These are phyloP conservation scores for Tyria jacobaeae DNA, from an alignment of 2,888 invertebrate species.

Conservation along the genomic window DNA sequence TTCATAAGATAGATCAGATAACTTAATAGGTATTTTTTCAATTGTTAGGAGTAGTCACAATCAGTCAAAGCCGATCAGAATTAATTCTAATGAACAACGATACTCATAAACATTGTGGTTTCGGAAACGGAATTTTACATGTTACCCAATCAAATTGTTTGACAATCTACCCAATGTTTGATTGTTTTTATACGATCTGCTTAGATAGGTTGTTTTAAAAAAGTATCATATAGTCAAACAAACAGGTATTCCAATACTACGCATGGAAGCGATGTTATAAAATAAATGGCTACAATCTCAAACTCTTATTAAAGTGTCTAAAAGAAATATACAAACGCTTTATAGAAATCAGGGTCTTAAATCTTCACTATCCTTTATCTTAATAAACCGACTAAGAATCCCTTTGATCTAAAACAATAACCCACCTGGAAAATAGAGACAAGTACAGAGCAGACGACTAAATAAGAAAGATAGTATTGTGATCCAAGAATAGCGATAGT, in stretches of 20 bases:
- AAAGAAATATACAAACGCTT: not conserved
- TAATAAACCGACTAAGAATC: conserved; percentile 2
- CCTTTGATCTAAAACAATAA: conserved; percentile 22
- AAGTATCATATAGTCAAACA: not conserved
- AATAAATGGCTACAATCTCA: not conserved
- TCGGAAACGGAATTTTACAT: not conserved
- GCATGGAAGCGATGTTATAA: not conserved
- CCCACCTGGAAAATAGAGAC: conserved; percentile 13
- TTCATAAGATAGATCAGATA: no score
- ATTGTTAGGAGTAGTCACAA: no score
- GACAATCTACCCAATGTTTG: no score
- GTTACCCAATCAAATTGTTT: no score
- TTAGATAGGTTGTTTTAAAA: not conserved
- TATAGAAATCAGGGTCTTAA: not conserved
- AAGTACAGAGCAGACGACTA: conserved; percentile 15
- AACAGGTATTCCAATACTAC: not conserved
- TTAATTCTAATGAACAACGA: no score
- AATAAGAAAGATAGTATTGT: conserved; percentile 24
- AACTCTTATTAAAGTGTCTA: not conserved
- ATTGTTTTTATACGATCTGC: not conserved
- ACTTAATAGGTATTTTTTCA: no score
- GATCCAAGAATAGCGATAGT: conserved; percentile 21
- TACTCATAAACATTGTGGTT: no score
- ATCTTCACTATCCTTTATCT: not conserved
- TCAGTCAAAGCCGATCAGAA: no score